Base-by-base conservation (phyloP, 2,888 invertebrate genomes). In the Amphimallon solstitiale region DNA sequence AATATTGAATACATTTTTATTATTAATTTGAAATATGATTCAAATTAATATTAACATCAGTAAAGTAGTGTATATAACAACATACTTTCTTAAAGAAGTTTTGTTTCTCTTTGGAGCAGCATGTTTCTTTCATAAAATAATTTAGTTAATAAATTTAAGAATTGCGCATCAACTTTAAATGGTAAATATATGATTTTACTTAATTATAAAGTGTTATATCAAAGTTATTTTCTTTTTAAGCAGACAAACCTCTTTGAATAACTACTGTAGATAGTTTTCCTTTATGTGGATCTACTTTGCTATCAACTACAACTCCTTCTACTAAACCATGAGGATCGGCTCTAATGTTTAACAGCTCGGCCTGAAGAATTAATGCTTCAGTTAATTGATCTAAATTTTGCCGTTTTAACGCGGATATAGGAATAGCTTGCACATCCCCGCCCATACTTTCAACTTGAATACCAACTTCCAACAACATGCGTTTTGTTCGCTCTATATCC, bases 301-400 rank as follows among this genome's bases (percentile, higher is more conserved):
- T 92, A 82, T 99, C 99, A 0, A 99, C 87, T 0, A 98, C 90
- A 10, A 92, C 89, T 0, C 94, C 98, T 83, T 98, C 97, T 0
- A 94, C 93, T 1, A 87, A 84, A 0, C 98, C 97, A 0, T 85
- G 87, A 0, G 91, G 90, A 81, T 97, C 96, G 0, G 92, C 93
- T 74, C 87, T 89, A 12, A 98, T 83, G n/a, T 93, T 90, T 89
- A 97, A 88, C 0, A 98, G 76, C 78, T 98, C 97, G 0, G 94
- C 92, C 80, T 94, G 93, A 3, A 91, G 83, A 9, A 89, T 85
- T 59, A 98, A 87, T 0, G 95, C 92, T 76, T 98, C 97, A 52
- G 92, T 89, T 59, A 98, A 83, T 0, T 87, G 83, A 63, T 90
- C 85, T 23, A 98, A 82, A 81, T 96, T 94, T 2, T 87, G 88